A percentile compares a stretch with the other conserved stretches of the same genome.
These are phyloP conservation scores for Leptodactylus fallax DNA, from an alignment of 2,797 vertebrate species.

Conservation along the genomic window DNA sequence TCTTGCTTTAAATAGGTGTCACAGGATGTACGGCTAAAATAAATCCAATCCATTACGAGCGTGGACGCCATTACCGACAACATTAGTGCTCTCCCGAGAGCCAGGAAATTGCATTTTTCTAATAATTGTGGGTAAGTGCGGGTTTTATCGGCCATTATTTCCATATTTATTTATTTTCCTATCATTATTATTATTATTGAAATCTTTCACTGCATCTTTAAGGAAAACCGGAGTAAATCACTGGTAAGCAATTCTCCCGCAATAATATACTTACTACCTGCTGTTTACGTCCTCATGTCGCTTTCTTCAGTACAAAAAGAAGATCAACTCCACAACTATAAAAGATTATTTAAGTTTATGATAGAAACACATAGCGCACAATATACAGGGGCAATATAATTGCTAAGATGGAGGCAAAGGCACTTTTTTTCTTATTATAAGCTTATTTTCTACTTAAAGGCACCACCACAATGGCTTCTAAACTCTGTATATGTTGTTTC, in stretches of 20 bases:
- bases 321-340: not conserved
- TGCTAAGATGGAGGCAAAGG: too few relatives aligned
- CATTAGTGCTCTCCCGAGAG: not conserved
- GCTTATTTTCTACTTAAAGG: not conserved
- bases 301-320: not conserved
- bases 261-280: slow-evolving; percentile 34
- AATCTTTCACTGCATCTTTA: slow-evolving; percentile 16
- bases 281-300: not conserved
- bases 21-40: slow-evolving; percentile 20
- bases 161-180: slow-evolving; percentile 28
- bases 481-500: too few relatives aligned
- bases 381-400: not conserved
- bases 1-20: slow-evolving; percentile 31
- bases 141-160: slow-evolving; percentile 6
- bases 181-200: slow-evolving; percentile 22
- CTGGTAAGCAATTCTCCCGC: not conserved
- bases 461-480: too few relatives aligned
- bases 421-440: not conserved
- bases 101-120: slow-evolving; percentile 18
- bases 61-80: not conserved
- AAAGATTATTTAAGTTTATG: not conserved
- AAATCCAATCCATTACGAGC: slow-evolving; percentile 35
- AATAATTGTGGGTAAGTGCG: slow-evolving; percentile 17
- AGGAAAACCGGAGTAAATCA: slow-evolving; percentile 9
- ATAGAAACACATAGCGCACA: not conserved